Percentiles rank a stretch among this genome's conserved stretches.
Evolutionary conservation across 2,888 invertebrate species (phyloP).

Genomic region (Cylindroiulus punctatus): DNA sequence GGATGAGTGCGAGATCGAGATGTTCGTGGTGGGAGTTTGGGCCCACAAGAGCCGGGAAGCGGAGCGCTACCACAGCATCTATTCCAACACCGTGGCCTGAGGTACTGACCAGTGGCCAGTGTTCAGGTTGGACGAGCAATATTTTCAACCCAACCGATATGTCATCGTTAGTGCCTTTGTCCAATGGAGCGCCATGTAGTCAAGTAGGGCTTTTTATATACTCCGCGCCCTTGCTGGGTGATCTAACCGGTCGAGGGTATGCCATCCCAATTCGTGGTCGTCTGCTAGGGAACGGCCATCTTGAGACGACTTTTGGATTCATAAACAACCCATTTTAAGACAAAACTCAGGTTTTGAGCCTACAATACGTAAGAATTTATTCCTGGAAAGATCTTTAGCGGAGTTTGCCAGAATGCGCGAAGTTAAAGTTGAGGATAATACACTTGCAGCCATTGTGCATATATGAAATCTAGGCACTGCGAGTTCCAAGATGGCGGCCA

Average conservation of each 20-base stretch:
- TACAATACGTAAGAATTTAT: no score
- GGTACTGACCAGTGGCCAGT: background rate
- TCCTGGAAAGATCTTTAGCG: no score
- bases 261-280: background rate
- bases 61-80: constrained; percentile 46
- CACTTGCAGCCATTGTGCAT: no score
- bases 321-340: background rate
- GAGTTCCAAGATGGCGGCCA: no score
- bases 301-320: background rate
- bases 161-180: constrained; percentile 48
- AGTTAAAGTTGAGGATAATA: no score
- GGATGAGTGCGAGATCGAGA: background rate
- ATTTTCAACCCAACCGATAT: background rate
- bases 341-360: no score
- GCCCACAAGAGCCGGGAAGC: constrained; percentile 64
- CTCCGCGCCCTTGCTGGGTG: background rate
- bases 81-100: background rate
- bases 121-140: background rate
- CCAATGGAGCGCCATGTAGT: background rate
- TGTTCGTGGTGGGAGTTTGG: background rate
- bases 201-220: constrained; percentile 29
- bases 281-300: background rate
- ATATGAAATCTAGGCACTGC: no score
- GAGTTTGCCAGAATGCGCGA: no score
- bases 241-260: background rate